A percentile compares a stretch with the other conserved stretches of the same genome.
These are phyloP conservation scores for Drosophila micromelanica DNA, from an alignment of 1,140 invertebrate genomes.

Conservation along the genomic window DNA sequence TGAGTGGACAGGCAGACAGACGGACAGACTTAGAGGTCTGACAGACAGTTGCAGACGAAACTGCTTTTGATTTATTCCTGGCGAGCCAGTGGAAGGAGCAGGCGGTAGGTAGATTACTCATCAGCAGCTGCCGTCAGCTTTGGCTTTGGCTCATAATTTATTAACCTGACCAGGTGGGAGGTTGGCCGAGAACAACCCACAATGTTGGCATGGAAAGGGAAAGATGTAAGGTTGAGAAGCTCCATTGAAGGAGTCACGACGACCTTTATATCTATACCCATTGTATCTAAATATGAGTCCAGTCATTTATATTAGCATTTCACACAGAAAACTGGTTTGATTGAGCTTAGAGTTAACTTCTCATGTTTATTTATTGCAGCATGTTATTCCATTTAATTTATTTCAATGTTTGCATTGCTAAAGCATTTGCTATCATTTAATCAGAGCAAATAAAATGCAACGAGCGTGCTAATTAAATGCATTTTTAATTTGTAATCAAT, in stretches of 20 bases:
- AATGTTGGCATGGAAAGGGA: neutral
- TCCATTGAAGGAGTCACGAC: neutral
- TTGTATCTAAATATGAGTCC: slow-evolving; percentile 3
- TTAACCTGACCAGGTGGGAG: slow-evolving; percentile 37
- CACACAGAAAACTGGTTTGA: slow-evolving; percentile 3
- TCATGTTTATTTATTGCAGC: slow-evolving; percentile 5
- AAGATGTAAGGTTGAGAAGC: too few relatives aligned
- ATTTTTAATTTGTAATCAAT: slow-evolving; percentile 57
- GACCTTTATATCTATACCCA: neutral
- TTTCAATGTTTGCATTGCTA: slow-evolving; percentile 32
- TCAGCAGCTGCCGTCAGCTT: slow-evolving; percentile 77
- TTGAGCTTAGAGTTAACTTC: slow-evolving; percentile 8
- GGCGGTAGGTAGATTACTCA: slow-evolving; percentile 43
- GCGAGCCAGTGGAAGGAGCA: slow-evolving; percentile 14
- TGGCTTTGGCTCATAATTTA: slow-evolving; percentile 71
- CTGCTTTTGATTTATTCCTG: slow-evolving; percentile 73
- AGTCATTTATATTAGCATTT: neutral
- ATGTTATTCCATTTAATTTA: slow-evolving; percentile 33
- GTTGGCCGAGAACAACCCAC: neutral
- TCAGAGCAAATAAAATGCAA: slow-evolving; percentile 46
- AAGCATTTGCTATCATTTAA: slow-evolving; percentile 46
- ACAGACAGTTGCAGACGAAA: slow-evolving; percentile 64
- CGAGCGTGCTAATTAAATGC: slow-evolving; percentile 53
- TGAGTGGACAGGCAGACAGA: slow-evolving; percentile 18
- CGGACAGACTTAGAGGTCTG: slow-evolving; percentile 49